Conservation (phyloP, 2,888 invertebrate genomes). For the Heliconius cydno region DNA sequence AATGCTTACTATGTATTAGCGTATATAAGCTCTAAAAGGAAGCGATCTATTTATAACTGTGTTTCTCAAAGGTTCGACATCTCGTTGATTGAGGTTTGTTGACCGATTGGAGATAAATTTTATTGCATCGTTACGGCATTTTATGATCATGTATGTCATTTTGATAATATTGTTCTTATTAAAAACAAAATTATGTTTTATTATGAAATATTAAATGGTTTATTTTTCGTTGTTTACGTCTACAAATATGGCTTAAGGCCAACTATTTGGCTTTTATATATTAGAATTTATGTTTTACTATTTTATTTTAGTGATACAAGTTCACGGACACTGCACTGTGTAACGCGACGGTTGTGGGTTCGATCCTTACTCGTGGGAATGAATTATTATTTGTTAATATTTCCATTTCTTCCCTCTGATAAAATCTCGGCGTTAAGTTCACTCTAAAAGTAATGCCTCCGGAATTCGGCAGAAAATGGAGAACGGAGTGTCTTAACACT, state of each 20-base stretch:
- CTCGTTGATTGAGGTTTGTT: constrained; percentile 32
- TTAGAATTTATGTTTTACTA: constrained; percentile 52
- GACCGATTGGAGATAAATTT: constrained; percentile 29
- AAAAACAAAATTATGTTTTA: constrained; percentile 21
- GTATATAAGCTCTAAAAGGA: not conserved
- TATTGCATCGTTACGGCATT: constrained; percentile 23
- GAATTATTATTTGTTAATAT: too few relatives aligned
- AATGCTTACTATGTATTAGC: not conserved
- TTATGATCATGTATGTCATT: constrained; percentile 15
- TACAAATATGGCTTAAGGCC: constrained; percentile 63
- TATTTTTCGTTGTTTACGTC: constrained; percentile 46
- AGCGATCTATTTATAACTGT: not conserved
- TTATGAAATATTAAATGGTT: constrained; percentile 23
- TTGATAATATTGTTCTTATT: constrained; percentile 21
- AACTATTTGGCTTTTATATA: constrained; percentile 55
- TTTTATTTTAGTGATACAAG: constrained; percentile 37
- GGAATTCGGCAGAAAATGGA: too few relatives aligned
- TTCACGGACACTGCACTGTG: constrained; percentile 38
- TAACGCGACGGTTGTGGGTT: too few relatives aligned
- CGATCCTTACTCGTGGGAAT: too few relatives aligned
- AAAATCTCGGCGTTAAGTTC: too few relatives aligned
- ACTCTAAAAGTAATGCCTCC: too few relatives aligned
- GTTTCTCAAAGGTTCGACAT: constrained; percentile 16
- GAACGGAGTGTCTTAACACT: too few relatives aligned
- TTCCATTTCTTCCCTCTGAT: too few relatives aligned